Evolutionary conservation across 2,888 invertebrate species (phyloP).

Genomic region (Acleris cristana): DNA sequence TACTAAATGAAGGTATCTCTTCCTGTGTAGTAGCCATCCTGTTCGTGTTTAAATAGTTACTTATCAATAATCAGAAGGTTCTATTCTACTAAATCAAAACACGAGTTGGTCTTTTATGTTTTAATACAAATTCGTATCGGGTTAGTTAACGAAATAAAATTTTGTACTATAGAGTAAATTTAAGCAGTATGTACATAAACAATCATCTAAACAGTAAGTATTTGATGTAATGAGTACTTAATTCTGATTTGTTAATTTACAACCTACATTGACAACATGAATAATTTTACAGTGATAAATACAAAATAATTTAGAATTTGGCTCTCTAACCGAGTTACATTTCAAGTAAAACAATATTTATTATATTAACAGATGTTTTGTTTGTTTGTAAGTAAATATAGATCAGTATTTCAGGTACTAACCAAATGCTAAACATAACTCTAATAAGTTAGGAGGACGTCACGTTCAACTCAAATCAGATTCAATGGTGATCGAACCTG

Average conservation of each 20-base stretch:
- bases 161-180: slow-evolving; percentile 57
- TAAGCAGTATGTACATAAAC: slow-evolving; percentile 21
- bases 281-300: slow-evolving; percentile 45
- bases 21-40: background rate
- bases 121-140: slow-evolving; percentile 77
- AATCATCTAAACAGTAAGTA: slow-evolving; percentile 4
- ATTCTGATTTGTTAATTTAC: slow-evolving; percentile 14
- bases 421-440: slow-evolving; percentile 30
- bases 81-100: slow-evolving; percentile 83
- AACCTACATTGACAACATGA: slow-evolving; percentile 20
- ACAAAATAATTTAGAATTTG: slow-evolving; percentile 44
- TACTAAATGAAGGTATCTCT: slow-evolving; percentile 6
- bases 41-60: slow-evolving; percentile 23
- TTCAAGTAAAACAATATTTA: slow-evolving; percentile 11
- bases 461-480: slow-evolving; percentile 61
- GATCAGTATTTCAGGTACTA: slow-evolving; percentile 15
- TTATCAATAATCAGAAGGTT: slow-evolving; percentile 59
- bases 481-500: slow-evolving; percentile 69
- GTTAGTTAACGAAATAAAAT: slow-evolving; percentile 71
- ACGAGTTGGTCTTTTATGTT: slow-evolving; percentile 78
- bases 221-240: background rate
- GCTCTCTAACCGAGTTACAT: slow-evolving; percentile 33
- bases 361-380: slow-evolving; percentile 13
- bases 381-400: slow-evolving; percentile 14
- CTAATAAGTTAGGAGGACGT: slow-evolving; percentile 46